phyloP scores from a whole-genome alignment of 2,888 invertebrate species.

The Corythucha ciliata region DNA sequence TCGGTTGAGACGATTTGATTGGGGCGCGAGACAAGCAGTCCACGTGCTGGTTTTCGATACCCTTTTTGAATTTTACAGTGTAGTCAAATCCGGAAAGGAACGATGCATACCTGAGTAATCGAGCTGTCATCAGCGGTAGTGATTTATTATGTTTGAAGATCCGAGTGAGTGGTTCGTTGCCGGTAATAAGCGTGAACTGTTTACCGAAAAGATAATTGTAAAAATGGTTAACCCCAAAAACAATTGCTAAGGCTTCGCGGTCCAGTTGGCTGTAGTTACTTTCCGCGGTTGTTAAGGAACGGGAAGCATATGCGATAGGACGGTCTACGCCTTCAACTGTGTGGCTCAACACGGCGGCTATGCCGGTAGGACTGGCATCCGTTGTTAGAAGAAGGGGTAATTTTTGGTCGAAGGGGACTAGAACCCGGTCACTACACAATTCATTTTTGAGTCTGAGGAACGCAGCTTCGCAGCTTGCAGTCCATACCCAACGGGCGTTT shows the following conservation, averaged over 20 bases:
- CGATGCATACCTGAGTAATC: slow-evolving; percentile 8
- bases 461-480: slow-evolving; percentile 27
- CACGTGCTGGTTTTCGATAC: not conserved
- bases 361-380: slow-evolving; percentile 23
- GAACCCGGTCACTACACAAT: slow-evolving; percentile 30
- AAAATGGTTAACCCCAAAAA: slow-evolving; percentile 8
- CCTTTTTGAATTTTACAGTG: slow-evolving; percentile 6
- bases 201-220: slow-evolving; percentile 2
- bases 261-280: slow-evolving; percentile 24
- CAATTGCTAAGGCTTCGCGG: slow-evolving; percentile 24
- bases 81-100: slow-evolving; percentile 6
- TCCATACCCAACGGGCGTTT: slow-evolving; percentile 27
- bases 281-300: slow-evolving; percentile 30
- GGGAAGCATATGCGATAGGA: slow-evolving; percentile 28
- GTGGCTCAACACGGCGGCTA: slow-evolving; percentile 2
- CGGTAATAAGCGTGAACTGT: slow-evolving; percentile 41
- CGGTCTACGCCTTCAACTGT: slow-evolving; percentile 20
- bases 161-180: slow-evolving; percentile 8
- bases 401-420: slow-evolving; percentile 31
- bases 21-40: slow-evolving; percentile 11
- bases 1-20: not conserved
- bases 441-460: slow-evolving; percentile 31
- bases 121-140: slow-evolving; percentile 4
- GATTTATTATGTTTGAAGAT: not conserved
- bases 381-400: slow-evolving; percentile 27